Percentiles rank a stretch among this genome's conserved stretches.
Evolutionary conservation across 1,140 invertebrate species (phyloP).

Genomic region (Coptotermes formosanus): DNA sequence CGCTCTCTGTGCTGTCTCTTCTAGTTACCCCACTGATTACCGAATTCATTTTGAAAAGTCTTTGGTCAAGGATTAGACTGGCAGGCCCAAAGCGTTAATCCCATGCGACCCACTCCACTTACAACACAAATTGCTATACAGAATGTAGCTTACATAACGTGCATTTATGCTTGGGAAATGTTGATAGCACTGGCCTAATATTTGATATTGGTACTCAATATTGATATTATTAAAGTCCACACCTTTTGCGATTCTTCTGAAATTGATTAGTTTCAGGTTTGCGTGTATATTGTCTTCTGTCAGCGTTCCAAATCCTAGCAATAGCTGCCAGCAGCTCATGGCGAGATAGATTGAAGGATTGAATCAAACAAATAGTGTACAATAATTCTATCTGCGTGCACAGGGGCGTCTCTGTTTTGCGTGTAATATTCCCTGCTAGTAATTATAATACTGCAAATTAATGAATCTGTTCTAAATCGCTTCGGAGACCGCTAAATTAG

Average conservation of each 20-base stretch:
- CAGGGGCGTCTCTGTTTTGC: neutral
- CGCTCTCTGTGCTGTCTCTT: neutral
- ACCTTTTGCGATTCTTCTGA: slow-evolving; percentile 6
- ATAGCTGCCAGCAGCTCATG: slow-evolving; percentile 4
- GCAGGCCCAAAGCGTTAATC: neutral
- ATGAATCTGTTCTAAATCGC: slow-evolving; percentile 1
- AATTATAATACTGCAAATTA: neutral
- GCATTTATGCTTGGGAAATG: neutral
- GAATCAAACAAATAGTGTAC: neutral
- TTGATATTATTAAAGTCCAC: slow-evolving; percentile 2
- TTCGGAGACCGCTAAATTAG: slow-evolving; percentile 6
- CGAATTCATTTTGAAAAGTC: slow-evolving; percentile 27
- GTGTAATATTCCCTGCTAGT: neutral
- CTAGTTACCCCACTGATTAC: slow-evolving; percentile 21
- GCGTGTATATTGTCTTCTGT: neutral
- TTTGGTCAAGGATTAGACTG: slow-evolving; percentile 18
- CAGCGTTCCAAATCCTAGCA: neutral
- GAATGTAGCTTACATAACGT: neutral
- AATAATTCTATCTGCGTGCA: neutral
- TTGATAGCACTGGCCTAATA: neutral
- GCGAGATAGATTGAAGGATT: neutral
- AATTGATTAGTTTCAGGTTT: slow-evolving; percentile 3
- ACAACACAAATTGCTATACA: slow-evolving; percentile 1
- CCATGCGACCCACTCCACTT: neutral
- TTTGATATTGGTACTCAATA: slow-evolving; percentile 9